These are phyloP conservation scores for Lordiphosa clarofinis DNA, from an alignment of 1,140 invertebrate genomes.

Conservation along the genomic window DNA sequence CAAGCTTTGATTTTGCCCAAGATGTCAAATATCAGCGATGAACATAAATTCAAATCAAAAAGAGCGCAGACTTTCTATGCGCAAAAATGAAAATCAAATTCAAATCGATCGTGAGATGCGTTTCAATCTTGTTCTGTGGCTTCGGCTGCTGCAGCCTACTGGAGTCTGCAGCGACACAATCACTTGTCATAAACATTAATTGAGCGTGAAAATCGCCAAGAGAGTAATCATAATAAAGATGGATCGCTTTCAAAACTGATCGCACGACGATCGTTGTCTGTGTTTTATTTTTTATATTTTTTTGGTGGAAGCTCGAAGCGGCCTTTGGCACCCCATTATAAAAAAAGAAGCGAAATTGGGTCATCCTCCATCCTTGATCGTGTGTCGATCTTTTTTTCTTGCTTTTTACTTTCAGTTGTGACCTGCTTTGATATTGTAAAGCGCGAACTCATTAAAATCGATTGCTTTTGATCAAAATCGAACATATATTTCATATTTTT, in stretches of 20 bases:
- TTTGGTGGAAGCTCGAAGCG: slow-evolving; percentile 14
- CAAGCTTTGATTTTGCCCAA: slow-evolving; percentile 4
- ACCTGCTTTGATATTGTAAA: slow-evolving; percentile 63
- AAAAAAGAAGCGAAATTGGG: slow-evolving; percentile 64
- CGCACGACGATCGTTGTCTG: slow-evolving; percentile 34
- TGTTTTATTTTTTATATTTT: too few relatives aligned
- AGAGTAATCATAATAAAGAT: slow-evolving; percentile 66
- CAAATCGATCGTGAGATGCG: slow-evolving; percentile 15
- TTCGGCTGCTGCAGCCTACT: slow-evolving; percentile 1
- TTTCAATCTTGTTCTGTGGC: slow-evolving; percentile 5
- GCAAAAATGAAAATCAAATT: slow-evolving; percentile 3
- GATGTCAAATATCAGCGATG: slow-evolving; percentile 15
- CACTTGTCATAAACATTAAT: slow-evolving; percentile 22
- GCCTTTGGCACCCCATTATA: slow-evolving; percentile 75
- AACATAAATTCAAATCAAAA: slow-evolving; percentile 21
- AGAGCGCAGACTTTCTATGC: slow-evolving; percentile 4
- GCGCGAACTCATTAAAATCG: slow-evolving; percentile 72
- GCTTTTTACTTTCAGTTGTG: slow-evolving; percentile 75
- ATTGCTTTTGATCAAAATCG: slow-evolving; percentile 22
- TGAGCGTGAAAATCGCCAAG: slow-evolving; percentile 19
- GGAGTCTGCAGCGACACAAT: slow-evolving; percentile 4
- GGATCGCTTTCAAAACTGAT: slow-evolving; percentile 49
- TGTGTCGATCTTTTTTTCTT: slow-evolving; percentile 39
- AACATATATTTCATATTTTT: slow-evolving; percentile 18
- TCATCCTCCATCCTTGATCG: slow-evolving; percentile 61